Base-by-base conservation (phyloP, 2,888 invertebrate genomes). In the Conistra vaccinii region DNA sequence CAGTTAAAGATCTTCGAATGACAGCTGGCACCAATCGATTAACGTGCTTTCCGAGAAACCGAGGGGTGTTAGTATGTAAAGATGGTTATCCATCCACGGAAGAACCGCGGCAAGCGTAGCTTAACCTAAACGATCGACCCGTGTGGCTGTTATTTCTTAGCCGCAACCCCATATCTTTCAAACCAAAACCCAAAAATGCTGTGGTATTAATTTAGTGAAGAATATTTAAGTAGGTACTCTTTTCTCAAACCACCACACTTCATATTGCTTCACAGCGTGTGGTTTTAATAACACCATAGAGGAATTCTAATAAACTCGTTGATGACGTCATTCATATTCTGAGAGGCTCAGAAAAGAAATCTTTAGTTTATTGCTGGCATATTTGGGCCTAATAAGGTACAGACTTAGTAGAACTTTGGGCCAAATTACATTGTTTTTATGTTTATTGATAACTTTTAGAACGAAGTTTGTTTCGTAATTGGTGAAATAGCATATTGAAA, bases 301-400 rank as follows among this genome's bases (percentile, higher is more conserved):
- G 23, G 20, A 7, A 45, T 12, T 12, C 23, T 7, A 29, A 45
- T 65, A 23, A 65, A 65, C 65, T 29, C 23, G 23, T 51, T 23
- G 65, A 51, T 65, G 63, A 23, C 29, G 29, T 45, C 48, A 29
- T 45, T 65, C 20, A 26, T 65, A 65, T 51, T 65, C 51, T 48
- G 29, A 29, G 26, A 29, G 23, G 23, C 29, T 65, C 29, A 29
- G 48, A 29, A 29, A 29, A 29, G 4, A 42, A 29, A 65, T 48
- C 51, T 23, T 65, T 48, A 14, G 65, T 65, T 65, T 51, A 65
- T 65, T 23, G 29, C 29, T 65, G 23, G 29, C 29, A 23, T 65
- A 65, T 51, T 65, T 29, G 23, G 29, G 14, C 23, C 9, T 14
- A 9, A 48, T 65, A 45, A 65, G 51, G 9, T 48, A 51, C 48